Evolutionary conservation across 2,888 invertebrate genomes (phyloP).

Genomic region (Drosophila helvetica): DNA sequence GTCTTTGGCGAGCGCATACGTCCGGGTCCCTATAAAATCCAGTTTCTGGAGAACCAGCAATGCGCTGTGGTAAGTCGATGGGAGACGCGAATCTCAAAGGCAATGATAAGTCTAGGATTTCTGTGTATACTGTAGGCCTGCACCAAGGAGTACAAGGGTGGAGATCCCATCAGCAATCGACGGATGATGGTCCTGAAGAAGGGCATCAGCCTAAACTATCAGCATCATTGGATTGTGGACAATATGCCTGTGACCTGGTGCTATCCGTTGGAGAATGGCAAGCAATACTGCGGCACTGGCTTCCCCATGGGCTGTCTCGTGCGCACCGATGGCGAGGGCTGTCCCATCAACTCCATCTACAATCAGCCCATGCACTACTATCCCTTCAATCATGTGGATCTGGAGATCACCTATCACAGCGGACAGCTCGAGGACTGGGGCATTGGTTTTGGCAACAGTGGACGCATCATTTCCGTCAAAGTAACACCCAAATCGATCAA

Average conservation of each 20-base stretch:
- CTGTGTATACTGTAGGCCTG: constrained; percentile 84
- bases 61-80: constrained; percentile 85
- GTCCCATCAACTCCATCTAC: constrained; percentile 86
- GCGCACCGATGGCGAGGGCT: constrained; percentile 85
- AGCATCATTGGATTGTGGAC: constrained; percentile 99
- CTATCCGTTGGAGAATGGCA: constrained; percentile 89
- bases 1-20: constrained; percentile 99
- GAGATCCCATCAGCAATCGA: constrained; percentile 85
- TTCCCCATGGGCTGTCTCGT: constrained; percentile 99
- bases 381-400: constrained; percentile 98
- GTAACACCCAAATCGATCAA: constrained; percentile 87
- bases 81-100: neutral
- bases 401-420: constrained; percentile 96
- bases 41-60: constrained; percentile 90
- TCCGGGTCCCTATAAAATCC: constrained; percentile 95
- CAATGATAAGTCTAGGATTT: neutral
- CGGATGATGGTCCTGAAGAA: constrained; percentile 93
- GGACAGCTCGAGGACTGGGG: constrained; percentile 95
- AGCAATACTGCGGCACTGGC: constrained; percentile 95
- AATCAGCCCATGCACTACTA: constrained; percentile 91
- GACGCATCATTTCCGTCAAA: constrained; percentile 94
- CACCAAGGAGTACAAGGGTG: constrained; percentile 89
- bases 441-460: constrained; percentile 90
- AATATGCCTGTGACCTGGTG: constrained; percentile 99
- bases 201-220: constrained; percentile 97